Conservation (phyloP, 2,113 vertebrate species). For the Oncorhynchus nerka region DNA sequence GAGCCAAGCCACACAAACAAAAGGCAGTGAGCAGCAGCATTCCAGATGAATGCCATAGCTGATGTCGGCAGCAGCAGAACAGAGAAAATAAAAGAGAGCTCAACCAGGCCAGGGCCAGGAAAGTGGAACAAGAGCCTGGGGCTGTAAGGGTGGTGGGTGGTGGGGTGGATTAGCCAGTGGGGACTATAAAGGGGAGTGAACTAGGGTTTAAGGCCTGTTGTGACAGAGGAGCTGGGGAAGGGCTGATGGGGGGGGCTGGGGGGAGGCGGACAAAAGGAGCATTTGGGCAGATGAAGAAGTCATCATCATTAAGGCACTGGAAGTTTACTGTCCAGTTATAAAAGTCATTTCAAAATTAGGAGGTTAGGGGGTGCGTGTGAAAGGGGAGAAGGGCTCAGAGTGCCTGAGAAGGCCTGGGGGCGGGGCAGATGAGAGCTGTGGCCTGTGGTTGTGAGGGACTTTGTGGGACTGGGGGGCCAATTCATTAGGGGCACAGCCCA, state of each 20-base stretch:
- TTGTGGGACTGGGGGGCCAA: slow-evolving; percentile 50
- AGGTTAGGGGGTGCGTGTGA: slow-evolving; percentile 62
- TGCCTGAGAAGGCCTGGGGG: slow-evolving; percentile 43
- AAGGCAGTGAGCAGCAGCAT: slow-evolving; percentile 79
- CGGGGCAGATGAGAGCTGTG: slow-evolving; percentile 28
- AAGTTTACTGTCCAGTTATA: slow-evolving; percentile 85
- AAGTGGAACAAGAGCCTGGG: slow-evolving; percentile 46
- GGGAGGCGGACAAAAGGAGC: slow-evolving; percentile 84
- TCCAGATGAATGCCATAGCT: slow-evolving; percentile 88
- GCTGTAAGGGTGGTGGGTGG: slow-evolving; percentile 37
- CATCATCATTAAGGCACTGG: slow-evolving; percentile 90
- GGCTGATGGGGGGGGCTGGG: slow-evolving; percentile 53
- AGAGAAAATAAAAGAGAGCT: slow-evolving; percentile 38
- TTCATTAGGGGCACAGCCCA: slow-evolving; percentile 66
- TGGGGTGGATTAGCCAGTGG: slow-evolving; percentile 55
- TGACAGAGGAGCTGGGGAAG: slow-evolving; percentile 51
- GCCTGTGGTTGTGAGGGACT: neutral
- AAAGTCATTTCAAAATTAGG: slow-evolving; percentile 79
- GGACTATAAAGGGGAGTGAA: slow-evolving; percentile 72
- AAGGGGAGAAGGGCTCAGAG: slow-evolving; percentile 62
- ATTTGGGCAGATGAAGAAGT: slow-evolving; percentile 95
- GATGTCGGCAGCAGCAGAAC: slow-evolving; percentile 77
- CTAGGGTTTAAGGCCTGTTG: slow-evolving; percentile 65
- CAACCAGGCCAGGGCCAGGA: slow-evolving; percentile 46
- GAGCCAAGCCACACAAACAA: slow-evolving; percentile 79